phyloP scores from a whole-genome alignment of 2,797 vertebrate species.

The Carapus acus region DNA sequence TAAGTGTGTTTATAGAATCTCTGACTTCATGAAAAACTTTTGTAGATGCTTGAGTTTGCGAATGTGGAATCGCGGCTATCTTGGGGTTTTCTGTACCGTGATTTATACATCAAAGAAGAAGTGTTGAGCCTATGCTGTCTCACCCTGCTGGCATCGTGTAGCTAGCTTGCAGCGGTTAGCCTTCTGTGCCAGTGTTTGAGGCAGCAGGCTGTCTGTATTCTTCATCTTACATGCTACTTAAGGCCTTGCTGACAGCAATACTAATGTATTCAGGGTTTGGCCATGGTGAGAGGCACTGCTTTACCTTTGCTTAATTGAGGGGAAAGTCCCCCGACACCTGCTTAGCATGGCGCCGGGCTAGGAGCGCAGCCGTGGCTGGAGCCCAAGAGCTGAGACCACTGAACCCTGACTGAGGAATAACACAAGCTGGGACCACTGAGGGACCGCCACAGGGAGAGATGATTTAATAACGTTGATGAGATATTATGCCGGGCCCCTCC shows the following conservation, averaged over 20 bases:
- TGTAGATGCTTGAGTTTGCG: too few species aligned
- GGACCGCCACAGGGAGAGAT: slow-evolving; percentile 55
- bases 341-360: slow-evolving; percentile 57
- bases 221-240: slow-evolving; percentile 27
- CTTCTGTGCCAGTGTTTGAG: slow-evolving; percentile 18
- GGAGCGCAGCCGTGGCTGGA: slow-evolving; percentile 51
- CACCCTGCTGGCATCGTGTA: not conserved
- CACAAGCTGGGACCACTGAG: slow-evolving; percentile 58
- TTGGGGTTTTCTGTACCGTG: too few species aligned
- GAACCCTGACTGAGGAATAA: slow-evolving; percentile 71
- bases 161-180: slow-evolving; percentile 39
- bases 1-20: too few species aligned
- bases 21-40: too few species aligned
- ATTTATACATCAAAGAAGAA: too few species aligned
- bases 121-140: too few species aligned
- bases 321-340: slow-evolving; percentile 74
- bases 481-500: slow-evolving; percentile 49
- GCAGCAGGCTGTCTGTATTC: slow-evolving; percentile 55
- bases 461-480: slow-evolving; percentile 73
- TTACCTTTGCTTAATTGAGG: slow-evolving; percentile 80
- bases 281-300: slow-evolving; percentile 67
- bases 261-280: slow-evolving; percentile 69
- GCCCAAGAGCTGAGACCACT: slow-evolving; percentile 52
- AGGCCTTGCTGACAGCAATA: slow-evolving; percentile 62
- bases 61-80: too few species aligned